Conservation (phyloP, 2,888 invertebrate species). For the Ochropleura leucogaster region DNA sequence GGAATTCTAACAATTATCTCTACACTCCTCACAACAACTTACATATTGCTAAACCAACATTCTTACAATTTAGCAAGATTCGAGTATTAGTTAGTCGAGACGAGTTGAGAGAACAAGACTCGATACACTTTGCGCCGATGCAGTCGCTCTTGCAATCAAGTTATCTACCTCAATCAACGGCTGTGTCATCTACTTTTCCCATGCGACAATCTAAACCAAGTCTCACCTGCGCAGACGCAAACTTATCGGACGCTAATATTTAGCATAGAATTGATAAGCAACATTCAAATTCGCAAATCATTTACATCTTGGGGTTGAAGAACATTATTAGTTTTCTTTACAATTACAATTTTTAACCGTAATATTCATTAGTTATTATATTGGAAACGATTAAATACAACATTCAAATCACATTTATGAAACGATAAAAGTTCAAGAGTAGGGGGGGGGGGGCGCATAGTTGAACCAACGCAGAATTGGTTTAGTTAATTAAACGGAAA, state of each 20-base stretch:
- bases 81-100: conserved; percentile 70
- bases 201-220: conserved; percentile 42
- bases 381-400: conserved; percentile 47
- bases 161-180: conserved; percentile 37
- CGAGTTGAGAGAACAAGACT: conserved; percentile 57
- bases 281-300: conserved; percentile 21
- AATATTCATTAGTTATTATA: conserved; percentile 32
- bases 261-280: conserved; percentile 30
- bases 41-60: conserved; percentile 67
- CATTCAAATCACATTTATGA: conserved; percentile 44
- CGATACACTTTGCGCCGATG: conserved; percentile 48
- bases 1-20: conserved; percentile 65
- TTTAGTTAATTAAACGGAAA: conserved; percentile 40
- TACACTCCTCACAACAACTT: conserved; percentile 68
- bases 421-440: conserved; percentile 35
- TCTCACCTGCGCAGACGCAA: conserved; percentile 44
- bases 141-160: conserved; percentile 51
- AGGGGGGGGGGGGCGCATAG: conserved; percentile 37
- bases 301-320: conserved; percentile 21
- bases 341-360: conserved; percentile 31
- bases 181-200: conserved; percentile 36
- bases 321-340: conserved; percentile 38
- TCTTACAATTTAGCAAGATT: conserved; percentile 68
- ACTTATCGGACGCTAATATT: conserved; percentile 34
- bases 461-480: conserved; percentile 31